Percentiles rank a stretch among this genome's conserved stretches.
Conservation (phyloP, 2,113 vertebrate species). For the Cinclus cinclus region DNA sequence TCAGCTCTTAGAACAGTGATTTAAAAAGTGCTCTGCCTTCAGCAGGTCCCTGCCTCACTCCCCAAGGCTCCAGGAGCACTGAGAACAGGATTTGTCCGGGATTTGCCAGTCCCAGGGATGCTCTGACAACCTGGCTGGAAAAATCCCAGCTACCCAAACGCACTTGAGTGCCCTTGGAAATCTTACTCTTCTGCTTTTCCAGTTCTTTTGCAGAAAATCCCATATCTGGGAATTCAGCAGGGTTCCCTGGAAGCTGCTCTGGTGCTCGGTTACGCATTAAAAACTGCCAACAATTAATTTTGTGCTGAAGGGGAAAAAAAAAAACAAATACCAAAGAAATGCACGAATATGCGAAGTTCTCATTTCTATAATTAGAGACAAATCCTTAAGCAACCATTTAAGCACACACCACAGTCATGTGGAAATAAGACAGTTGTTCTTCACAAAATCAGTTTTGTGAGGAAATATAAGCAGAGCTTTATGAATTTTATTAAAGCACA, state of each 20-base stretch:
- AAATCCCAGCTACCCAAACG: neutral
- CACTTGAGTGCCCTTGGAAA: neutral
- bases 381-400: neutral
- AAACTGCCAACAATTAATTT: neutral
- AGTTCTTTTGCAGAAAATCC: neutral
- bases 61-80: neutral
- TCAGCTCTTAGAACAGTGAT: accelerated
- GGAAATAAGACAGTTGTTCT: neutral
- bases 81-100: neutral
- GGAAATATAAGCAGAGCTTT: neutral
- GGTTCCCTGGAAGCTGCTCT: neutral
- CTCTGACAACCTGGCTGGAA: neutral
- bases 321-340: constrained; percentile 61
- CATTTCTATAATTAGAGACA: neutral
- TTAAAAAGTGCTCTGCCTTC: neutral
- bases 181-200: neutral
- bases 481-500: neutral
- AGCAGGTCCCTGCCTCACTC: neutral
- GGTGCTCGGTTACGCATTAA: neutral
- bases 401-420: neutral
- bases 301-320: neutral
- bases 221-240: accelerated
- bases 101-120: neutral
- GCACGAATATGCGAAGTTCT: constrained; percentile 57
- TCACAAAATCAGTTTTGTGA: neutral